Evolutionary conservation across 2,888 invertebrate species (phyloP).

Genomic region (Catocala fraxini): DNA sequence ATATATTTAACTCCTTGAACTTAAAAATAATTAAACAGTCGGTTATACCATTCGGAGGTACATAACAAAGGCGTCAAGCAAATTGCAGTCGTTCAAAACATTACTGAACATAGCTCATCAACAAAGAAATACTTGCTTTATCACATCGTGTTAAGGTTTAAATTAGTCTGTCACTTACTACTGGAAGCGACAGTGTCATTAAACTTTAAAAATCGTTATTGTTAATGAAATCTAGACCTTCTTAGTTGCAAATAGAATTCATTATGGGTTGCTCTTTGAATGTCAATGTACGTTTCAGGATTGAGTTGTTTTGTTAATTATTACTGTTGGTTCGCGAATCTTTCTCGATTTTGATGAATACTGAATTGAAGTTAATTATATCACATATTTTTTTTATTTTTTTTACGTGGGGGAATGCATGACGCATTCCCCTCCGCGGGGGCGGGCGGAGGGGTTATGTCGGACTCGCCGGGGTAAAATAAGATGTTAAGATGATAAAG

Average conservation of each 20-base stretch:
- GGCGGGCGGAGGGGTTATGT: too few species aligned
- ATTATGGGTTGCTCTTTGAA: constrained; percentile 1
- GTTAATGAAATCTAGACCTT: constrained; percentile 6
- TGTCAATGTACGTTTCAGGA: constrained; percentile 18
- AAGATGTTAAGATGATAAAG: too few species aligned
- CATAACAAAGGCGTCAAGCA: constrained; percentile 31
- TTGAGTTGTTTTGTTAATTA: background rate
- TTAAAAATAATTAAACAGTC: constrained; percentile 17
- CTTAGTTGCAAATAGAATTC: rapidly evolving
- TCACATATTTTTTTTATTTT: too few species aligned
- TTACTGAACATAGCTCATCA: constrained; percentile 24
- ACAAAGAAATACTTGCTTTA: constrained; percentile 11
- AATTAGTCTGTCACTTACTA: background rate
- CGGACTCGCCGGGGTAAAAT: too few species aligned
- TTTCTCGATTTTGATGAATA: background rate
- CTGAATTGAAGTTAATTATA: background rate
- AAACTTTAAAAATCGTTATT: constrained; percentile 40
- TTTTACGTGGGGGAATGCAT: too few species aligned
- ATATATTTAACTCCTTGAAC: too few species aligned
- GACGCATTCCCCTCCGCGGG: too few species aligned
- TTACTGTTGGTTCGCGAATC: constrained; percentile 39
- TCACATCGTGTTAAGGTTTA: rapidly evolving
- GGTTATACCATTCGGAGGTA: background rate
- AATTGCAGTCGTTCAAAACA: constrained; percentile 40
- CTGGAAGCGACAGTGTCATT: constrained; percentile 41